Percentiles rank a stretch among this genome's conserved stretches.
These are phyloP conservation scores for Nycteola revayana DNA, from an alignment of 2,888 invertebrate species.

Conservation along the genomic window DNA sequence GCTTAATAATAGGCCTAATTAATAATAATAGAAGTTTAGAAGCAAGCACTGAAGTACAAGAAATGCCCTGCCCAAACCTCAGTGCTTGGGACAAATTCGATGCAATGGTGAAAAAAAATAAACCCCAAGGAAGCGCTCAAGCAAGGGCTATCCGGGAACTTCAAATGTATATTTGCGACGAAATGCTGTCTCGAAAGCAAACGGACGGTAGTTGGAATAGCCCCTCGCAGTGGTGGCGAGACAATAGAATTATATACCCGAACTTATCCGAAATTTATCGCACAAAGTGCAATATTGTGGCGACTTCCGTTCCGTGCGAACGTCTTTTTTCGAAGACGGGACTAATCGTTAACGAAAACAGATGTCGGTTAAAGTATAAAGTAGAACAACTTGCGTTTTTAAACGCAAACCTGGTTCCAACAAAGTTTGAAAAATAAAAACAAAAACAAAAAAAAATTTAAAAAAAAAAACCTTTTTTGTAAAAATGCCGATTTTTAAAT, in stretches of 20 bases:
- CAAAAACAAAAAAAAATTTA: no score
- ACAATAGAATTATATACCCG: constrained; percentile 13
- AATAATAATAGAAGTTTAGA: constrained; percentile 4
- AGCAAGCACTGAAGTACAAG: not conserved
- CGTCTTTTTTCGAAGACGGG: constrained; percentile 25
- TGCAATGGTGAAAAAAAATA: constrained; percentile 9
- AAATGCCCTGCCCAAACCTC: constrained; percentile 1
- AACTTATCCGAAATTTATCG: constrained; percentile 9
- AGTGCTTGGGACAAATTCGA: constrained; percentile 15
- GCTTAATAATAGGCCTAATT: constrained; percentile 8
- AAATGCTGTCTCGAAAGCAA: constrained; percentile 6
- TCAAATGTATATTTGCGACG: constrained; percentile 7
- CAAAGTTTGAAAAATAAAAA: no score
- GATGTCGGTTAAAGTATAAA: constrained; percentile 14
- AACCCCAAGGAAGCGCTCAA: constrained; percentile 14
- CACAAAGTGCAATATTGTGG: no score
- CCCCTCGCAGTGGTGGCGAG: constrained; percentile 25
- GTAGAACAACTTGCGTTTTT: constrained; percentile 14
- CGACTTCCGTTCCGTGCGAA: constrained; percentile 29
- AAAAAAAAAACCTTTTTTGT: constrained; percentile 4
- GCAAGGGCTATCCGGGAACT: no score
- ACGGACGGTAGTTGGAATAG: constrained; percentile 16
- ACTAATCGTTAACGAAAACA: constrained; percentile 11
- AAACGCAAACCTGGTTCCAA: no score
- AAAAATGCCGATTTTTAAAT: constrained; percentile 1